Evolutionary conservation across 1,140 invertebrate species (phyloP).

Genomic region (Ceratina japonica): DNA sequence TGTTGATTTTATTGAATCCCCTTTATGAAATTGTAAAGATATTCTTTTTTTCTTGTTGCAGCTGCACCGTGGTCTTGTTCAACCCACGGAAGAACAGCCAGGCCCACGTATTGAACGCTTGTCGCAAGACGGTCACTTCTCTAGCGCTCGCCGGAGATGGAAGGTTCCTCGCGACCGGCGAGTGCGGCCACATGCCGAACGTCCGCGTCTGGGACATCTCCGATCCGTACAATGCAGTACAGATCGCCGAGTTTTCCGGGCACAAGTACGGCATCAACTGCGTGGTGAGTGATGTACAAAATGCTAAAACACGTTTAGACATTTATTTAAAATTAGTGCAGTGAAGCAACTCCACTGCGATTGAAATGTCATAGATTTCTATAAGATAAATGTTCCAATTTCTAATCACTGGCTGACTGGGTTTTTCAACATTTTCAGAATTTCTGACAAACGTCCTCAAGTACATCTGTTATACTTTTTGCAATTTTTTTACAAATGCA

Average conservation of each 20-base stretch:
- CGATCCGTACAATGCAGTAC: conserved; percentile 83
- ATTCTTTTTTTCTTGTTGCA: conserved; percentile 78
- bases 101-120: conserved; percentile 92
- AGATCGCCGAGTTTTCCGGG: conserved; percentile 93
- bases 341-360: too few relatives aligned
- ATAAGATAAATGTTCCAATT: too few relatives aligned
- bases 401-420: too few relatives aligned
- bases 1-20: too few relatives aligned
- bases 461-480: too few relatives aligned
- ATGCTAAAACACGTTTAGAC: too few relatives aligned
- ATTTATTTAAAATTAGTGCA: too few relatives aligned
- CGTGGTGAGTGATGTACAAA: conserved; percentile 85
- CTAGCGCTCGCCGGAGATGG: conserved; percentile 89
- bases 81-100: conserved; percentile 93
- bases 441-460: too few relatives aligned
- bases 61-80: conserved; percentile 96
- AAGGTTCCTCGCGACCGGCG: conserved; percentile 87
- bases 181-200: conserved; percentile 91
- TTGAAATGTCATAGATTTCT: too few relatives aligned
- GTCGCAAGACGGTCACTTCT: conserved; percentile 93
- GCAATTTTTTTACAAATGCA: too few relatives aligned
- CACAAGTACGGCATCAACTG: conserved; percentile 98
- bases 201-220: conserved; percentile 92
- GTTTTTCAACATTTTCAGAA: too few relatives aligned
- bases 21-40: not conserved